Conservation (phyloP, 2,888 invertebrate species). For the Tuberolachnus salignus region DNA sequence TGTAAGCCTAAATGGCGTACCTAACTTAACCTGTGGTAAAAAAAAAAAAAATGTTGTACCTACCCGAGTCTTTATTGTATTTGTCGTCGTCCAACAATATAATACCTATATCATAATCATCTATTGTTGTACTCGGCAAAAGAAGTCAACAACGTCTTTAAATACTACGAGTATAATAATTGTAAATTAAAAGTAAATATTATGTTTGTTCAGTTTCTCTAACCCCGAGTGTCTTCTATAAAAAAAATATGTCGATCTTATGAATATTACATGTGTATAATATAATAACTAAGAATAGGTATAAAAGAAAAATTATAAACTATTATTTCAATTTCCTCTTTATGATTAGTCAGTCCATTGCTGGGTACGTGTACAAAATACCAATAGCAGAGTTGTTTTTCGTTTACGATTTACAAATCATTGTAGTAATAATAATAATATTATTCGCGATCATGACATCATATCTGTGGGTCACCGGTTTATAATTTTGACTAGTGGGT, state of each 20-base stretch:
- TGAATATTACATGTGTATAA: neutral
- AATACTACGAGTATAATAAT: no score
- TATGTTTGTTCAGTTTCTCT: no score
- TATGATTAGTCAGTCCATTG: neutral
- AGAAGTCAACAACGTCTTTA: neutral
- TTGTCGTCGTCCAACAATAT: neutral
- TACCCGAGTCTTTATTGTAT: neutral
- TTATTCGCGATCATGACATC: constrained; percentile 45
- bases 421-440: constrained; percentile 26
- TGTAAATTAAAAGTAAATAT: no score
- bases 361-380: neutral
- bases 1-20: no score
- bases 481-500: constrained; percentile 18
- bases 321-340: neutral
- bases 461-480: constrained; percentile 17
- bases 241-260: no score
- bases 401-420: neutral
- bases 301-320: neutral
- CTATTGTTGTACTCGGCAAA: constrained; percentile 13
- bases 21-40: no score
- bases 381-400: neutral
- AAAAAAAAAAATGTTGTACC: no score
- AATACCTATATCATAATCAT: neutral
- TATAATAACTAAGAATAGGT: neutral
- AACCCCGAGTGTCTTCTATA: no score